phyloP scores from a whole-genome alignment of 2,888 invertebrate species.

The Marasmarcha lunaedactyla region DNA sequence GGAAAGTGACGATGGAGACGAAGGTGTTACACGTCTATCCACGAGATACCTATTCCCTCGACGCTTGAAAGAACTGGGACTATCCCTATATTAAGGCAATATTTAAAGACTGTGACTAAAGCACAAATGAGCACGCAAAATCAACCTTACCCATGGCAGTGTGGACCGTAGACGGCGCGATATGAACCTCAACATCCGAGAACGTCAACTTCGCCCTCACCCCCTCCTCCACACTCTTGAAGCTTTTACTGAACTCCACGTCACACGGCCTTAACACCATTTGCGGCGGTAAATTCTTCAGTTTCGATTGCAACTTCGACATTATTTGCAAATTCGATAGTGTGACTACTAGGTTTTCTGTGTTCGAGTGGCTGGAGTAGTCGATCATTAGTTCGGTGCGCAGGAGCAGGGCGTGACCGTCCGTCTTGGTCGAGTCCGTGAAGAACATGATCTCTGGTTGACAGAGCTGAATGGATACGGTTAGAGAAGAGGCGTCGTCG shows the following conservation, averaged over 20 bases:
- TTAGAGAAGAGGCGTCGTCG: slow-evolving; percentile 68
- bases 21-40: too few species aligned
- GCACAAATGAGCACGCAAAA: too few species aligned
- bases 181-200: slow-evolving; percentile 76
- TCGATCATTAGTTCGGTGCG: slow-evolving; percentile 78
- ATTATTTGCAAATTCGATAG: slow-evolving; percentile 54
- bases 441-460: slow-evolving; percentile 84
- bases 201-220: slow-evolving; percentile 74
- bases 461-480: slow-evolving; percentile 78
- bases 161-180: slow-evolving; percentile 80
- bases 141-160: slow-evolving; percentile 72
- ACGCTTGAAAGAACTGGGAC: too few species aligned
- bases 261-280: slow-evolving; percentile 77
- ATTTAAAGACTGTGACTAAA: too few species aligned
- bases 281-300: slow-evolving; percentile 66
- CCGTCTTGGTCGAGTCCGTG: slow-evolving; percentile 73
- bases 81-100: too few species aligned
- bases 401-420: slow-evolving; percentile 74
- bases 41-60: too few species aligned
- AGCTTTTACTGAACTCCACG: slow-evolving; percentile 74
- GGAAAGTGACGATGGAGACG: too few species aligned
- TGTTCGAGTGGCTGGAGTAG: slow-evolving; percentile 75
- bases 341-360: slow-evolving; percentile 71
- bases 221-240: slow-evolving; percentile 74
- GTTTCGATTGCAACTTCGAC: slow-evolving; percentile 70